Evolutionary conservation across 1,140 invertebrate species (phyloP).

Genomic region (Drosophila kikkawai): DNA sequence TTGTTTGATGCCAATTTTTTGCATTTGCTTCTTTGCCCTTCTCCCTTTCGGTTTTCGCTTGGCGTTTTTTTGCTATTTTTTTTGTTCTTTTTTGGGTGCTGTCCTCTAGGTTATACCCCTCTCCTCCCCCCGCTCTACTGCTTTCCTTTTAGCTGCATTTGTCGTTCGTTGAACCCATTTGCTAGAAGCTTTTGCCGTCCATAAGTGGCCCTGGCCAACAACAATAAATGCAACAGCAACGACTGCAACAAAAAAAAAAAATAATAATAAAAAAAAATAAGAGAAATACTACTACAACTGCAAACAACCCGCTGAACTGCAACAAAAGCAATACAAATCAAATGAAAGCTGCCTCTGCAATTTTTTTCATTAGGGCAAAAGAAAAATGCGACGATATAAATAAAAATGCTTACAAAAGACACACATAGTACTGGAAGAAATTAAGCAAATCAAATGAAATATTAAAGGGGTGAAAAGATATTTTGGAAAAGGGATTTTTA

Average conservation of each 20-base stretch:
- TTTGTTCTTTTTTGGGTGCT: slow-evolving; percentile 23
- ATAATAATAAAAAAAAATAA: slow-evolving; percentile 49
- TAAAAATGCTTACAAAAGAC: slow-evolving; percentile 70
- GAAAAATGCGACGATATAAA: slow-evolving; percentile 79
- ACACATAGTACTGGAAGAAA: slow-evolving; percentile 34
- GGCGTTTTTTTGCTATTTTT: slow-evolving; percentile 5
- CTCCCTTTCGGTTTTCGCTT: slow-evolving; percentile 29
- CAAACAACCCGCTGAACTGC: slow-evolving; percentile 33
- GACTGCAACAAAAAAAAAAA: slow-evolving; percentile 41
- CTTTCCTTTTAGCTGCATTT: slow-evolving; percentile 54
- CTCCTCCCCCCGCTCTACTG: neutral
- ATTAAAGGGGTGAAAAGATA: neutral
- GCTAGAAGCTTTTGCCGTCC: slow-evolving; percentile 63
- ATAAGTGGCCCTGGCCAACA: slow-evolving; percentile 78
- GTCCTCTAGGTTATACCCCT: slow-evolving; percentile 16
- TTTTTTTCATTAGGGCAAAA: slow-evolving; percentile 60
- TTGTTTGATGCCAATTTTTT: slow-evolving; percentile 84
- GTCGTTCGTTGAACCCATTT: slow-evolving; percentile 76
- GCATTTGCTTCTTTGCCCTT: slow-evolving; percentile 50
- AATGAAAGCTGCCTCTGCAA: slow-evolving; percentile 69
- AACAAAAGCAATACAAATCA: slow-evolving; percentile 77
- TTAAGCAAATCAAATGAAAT: slow-evolving; percentile 1
- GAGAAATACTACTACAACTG: slow-evolving; percentile 28
- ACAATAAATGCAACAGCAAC: slow-evolving; percentile 34
- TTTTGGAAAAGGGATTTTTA: neutral